Evolutionary conservation across 2,113 vertebrate species (phyloP), one percentile per base, ranked within the genome.

Genomic region (Ancistrus triradiatus): DNA sequence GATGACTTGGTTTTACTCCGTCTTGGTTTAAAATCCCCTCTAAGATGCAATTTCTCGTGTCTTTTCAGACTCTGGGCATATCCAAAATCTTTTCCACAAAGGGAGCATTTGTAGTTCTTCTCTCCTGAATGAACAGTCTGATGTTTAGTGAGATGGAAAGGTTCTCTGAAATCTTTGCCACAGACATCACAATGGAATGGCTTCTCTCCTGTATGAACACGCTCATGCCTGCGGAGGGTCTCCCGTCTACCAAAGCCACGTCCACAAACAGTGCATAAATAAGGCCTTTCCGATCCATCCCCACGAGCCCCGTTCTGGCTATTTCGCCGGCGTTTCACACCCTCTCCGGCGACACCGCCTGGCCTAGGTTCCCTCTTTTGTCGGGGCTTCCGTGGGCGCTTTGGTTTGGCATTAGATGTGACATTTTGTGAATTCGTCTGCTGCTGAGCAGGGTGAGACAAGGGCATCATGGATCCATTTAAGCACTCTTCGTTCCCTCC

Each of bases 181-280:
- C 87, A 89, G 1, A 89, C 80, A 1, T 87, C 83, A 22, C 88
- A 90, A 72, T 83, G 76, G 53, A 89, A 85, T 1, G 87, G 80
- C 71, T 84, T 85, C 73, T 87, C 85, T 2, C 83, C 80, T 0
- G 75, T 85, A 81, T 83, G 84, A 6, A 87, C 82, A 4, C 86
- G 80, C 60, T 84, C 82, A 70, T 86, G 87, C 7, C 83, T 77
- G 1, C 86, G 77, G 61, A 88, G 70, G 3, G 85, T 83, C 51
- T 86, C 81, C 0, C 81, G 83, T 50, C 84, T 50, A 35, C 79
- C 73, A 63, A 90, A 87, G 22, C 84, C 81, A 7, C 93, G 91
- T 59, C 86, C 78, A 31, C 94, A 97, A 2, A 90, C 79, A 0
- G 89, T 88, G 68, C 94, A 96, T 6, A 86, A 86, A 64, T 93